Base-by-base conservation (phyloP, 2,797 vertebrate genomes). In the Micromesistius poutassou region DNA sequence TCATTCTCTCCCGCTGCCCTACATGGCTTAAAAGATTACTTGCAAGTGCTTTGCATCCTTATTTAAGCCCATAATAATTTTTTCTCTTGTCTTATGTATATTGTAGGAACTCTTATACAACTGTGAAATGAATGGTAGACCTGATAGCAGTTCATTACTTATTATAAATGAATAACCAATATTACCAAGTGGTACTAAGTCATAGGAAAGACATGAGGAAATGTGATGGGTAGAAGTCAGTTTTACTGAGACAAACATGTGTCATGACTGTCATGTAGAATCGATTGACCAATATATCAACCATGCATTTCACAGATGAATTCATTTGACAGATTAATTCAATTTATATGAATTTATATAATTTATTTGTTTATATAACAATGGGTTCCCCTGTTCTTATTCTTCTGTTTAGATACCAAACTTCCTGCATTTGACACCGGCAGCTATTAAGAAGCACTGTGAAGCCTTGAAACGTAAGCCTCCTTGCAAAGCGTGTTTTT, bases 351-450 rank as follows among this genome's bases (percentile, higher is more conserved):
- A n/a, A n/a, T n/a, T n/a, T n/a, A n/a, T n/a, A n/a, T n/a, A n/a
- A n/a, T 73, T 71, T 25, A n/a, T n/a, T 25, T 36, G 72, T 73
- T 4, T 36, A 22, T 10, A 22, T 73, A 42, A 73, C 22, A 72
- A 74, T 71, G 28, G 75, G 2, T 68, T 12, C 16, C 46, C 0
- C 9, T 78, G 31, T 0, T 71, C 4, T 19, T 89, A 30, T 87
- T 25, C 95, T 96, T 90, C 91, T 68, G 62, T 68, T 28, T 68
- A 99, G 98, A 95, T 99, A 76, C 95, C 98, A 19, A 99, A 99
- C 92, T 99, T 99, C 86, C 91, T 99, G 78, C 98, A 99, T 92
- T 93, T 99, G 89, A 99, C 98, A 46, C 98, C 98, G 35, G 89
- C 92, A 70, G 97, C 98, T 70, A 96, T 99, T 89, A 97, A 93